Evolutionary conservation across 2,888 invertebrate genomes (phyloP).

Genomic region (Papilio demoleus): DNA sequence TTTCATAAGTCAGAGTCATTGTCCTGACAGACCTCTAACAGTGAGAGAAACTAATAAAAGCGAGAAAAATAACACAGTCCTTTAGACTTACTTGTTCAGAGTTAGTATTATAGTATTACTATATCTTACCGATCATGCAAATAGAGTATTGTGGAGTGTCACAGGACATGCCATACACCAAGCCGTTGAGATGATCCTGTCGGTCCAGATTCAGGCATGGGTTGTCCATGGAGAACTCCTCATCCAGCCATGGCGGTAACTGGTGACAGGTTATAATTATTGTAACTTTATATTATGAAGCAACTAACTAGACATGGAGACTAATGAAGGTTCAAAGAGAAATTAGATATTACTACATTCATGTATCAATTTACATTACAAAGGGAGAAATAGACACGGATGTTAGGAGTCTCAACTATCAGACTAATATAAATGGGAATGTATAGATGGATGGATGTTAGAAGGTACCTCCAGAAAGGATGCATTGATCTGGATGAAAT

Average conservation of each 20-base stretch:
- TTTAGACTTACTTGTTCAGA: no score
- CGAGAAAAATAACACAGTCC: no score
- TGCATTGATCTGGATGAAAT: no score
- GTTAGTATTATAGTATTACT: no score
- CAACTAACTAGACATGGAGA: background rate
- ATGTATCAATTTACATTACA: background rate
- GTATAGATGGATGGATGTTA: no score
- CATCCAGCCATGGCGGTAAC: conserved; percentile 79
- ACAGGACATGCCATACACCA: conserved; percentile 80
- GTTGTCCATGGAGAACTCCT: conserved; percentile 70
- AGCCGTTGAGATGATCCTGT: conserved; percentile 73
- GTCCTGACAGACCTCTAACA: no score
- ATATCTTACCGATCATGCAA: conserved; percentile 71
- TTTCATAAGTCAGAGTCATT: no score
- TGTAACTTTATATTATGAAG: background rate
- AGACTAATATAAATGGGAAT: no score
- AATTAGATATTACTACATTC: background rate
- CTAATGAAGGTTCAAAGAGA: background rate
- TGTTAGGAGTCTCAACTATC: background rate
- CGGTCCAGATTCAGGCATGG: conserved; percentile 79
- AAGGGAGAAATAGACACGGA: background rate
- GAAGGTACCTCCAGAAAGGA: no score
- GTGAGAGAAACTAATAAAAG: no score
- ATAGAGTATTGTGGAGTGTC: conserved; percentile 78
- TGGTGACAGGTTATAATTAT: conserved; percentile 46